Evolutionary conservation across 2,113 vertebrate genomes (phyloP).

Genomic region (Halcyon malimbica): DNA sequence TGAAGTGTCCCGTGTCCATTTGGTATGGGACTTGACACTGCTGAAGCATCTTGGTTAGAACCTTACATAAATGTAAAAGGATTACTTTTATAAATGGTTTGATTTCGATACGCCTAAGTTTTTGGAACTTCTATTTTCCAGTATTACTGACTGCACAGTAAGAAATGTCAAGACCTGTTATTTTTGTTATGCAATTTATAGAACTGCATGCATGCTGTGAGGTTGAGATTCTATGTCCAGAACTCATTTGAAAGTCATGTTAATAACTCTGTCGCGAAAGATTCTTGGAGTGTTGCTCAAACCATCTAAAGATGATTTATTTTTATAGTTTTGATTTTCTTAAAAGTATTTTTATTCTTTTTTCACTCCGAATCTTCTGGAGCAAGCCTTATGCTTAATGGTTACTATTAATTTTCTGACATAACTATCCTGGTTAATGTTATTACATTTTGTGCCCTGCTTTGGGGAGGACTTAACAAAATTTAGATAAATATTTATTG

Average conservation of each 20-base stretch:
- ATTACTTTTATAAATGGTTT: background rate
- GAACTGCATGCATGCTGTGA: background rate
- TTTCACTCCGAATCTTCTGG: background rate
- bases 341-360: background rate
- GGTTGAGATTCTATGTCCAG: background rate
- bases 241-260: background rate
- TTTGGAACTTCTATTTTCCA: background rate
- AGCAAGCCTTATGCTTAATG: background rate
- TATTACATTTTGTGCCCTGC: background rate
- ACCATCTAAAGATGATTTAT: background rate
- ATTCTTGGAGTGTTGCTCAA: background rate
- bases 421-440: background rate
- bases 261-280: background rate
- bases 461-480: background rate
- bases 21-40: background rate
- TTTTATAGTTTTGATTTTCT: background rate
- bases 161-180: background rate
- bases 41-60: background rate
- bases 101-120: background rate
- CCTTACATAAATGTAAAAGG: background rate
- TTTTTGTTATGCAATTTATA: background rate
- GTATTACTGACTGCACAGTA: background rate
- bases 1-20: background rate
- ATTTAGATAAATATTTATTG: background rate
- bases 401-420: background rate